Conservation (phyloP, 2,113 vertebrate genomes). For the Etheostoma spectabile region DNA sequence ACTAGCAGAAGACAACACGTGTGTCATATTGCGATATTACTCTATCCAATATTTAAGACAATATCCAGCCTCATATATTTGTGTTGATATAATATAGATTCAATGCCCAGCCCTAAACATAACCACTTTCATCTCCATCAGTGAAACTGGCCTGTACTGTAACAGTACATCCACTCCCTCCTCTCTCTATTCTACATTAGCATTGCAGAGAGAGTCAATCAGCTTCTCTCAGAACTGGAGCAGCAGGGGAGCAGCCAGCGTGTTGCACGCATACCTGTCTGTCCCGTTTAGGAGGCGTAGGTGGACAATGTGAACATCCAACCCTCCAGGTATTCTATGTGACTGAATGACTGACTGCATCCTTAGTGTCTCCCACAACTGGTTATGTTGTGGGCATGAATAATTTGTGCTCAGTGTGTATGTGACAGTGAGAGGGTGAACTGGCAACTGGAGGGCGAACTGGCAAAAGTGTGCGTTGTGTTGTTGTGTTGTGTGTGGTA, state of each 20-base stretch:
- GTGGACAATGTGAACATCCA: constrained; percentile 1
- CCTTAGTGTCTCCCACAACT: constrained; percentile 18
- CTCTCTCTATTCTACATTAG: neutral
- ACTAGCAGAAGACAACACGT: too few species aligned
- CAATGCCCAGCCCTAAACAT: too few species aligned
- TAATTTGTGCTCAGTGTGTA: constrained; percentile 38
- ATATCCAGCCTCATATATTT: too few species aligned
- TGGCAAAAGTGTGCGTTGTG: constrained; percentile 45
- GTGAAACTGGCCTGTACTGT: neutral
- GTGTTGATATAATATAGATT: too few species aligned
- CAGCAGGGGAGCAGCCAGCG: neutral
- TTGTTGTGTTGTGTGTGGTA: constrained; percentile 30
- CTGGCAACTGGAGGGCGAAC: constrained; percentile 8
- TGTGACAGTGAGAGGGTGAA: neutral
- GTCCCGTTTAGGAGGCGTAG: neutral
- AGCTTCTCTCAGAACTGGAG: neutral
- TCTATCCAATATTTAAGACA: too few species aligned
- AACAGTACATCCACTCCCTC: neutral
- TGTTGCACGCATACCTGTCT: too few species aligned
- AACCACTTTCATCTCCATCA: neutral
- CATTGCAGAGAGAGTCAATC: constrained; percentile 4
- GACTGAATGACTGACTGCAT: constrained; percentile 32
- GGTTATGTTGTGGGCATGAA: constrained; percentile 46
- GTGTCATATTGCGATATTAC: too few species aligned
- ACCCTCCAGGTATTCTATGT: neutral